Evolutionary conservation across 2,888 invertebrate genomes (phyloP).

Genomic region (Augiades crinisus): DNA sequence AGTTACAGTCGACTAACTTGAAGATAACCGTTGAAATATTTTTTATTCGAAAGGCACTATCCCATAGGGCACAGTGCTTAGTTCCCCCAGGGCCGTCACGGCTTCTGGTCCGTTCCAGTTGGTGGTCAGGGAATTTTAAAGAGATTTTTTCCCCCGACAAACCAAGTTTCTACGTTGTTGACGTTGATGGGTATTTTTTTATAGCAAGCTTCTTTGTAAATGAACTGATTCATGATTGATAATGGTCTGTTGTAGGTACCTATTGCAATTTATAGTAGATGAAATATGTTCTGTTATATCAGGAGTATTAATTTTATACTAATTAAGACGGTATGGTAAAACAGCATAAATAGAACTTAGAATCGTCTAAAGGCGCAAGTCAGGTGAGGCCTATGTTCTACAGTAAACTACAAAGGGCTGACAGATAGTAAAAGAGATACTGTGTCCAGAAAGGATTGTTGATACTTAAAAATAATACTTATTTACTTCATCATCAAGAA

Average conservation of each 20-base stretch:
- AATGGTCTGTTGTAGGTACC: background rate
- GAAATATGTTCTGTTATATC: no score
- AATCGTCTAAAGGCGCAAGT: no score
- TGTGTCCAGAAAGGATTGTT: no score
- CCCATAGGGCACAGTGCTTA: constrained; percentile 57
- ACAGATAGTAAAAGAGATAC: no score
- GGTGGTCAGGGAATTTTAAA: constrained; percentile 45
- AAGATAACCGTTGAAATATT: constrained; percentile 7
- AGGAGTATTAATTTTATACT: no score
- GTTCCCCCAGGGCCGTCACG: constrained; percentile 50
- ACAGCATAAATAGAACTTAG: no score
- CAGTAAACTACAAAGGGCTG: no score
- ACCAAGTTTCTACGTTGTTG: constrained; percentile 5
- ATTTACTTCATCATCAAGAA: no score
- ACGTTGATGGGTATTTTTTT: constrained; percentile 18
- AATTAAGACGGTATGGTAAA: no score
- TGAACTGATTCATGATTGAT: constrained; percentile 1
- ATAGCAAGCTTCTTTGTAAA: no score
- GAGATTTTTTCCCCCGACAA: constrained; percentile 38
- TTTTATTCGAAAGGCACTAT: constrained; percentile 19
- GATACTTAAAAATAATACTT: no score
- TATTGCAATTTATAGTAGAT: background rate
- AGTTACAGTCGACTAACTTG: constrained; percentile 23
- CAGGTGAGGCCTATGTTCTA: no score
- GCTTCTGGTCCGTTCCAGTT: constrained; percentile 48